A percentile compares a stretch with the other conserved stretches of the same genome.
phyloP scores from a whole-genome alignment of 2,797 vertebrate species.

The Lepus oiostolus region DNA sequence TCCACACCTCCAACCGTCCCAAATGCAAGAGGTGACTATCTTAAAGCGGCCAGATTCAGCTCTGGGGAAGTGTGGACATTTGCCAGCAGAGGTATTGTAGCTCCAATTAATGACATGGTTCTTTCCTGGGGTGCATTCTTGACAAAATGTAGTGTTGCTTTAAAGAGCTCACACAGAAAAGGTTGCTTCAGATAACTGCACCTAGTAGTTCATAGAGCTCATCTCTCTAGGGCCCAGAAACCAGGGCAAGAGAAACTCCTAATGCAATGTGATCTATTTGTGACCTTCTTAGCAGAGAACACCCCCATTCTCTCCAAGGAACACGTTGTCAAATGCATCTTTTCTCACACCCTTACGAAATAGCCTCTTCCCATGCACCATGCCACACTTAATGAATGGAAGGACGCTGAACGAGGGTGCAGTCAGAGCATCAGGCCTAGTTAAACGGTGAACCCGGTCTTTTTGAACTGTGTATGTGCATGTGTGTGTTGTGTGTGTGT shows the following conservation, averaged over 20 bases:
- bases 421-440: background rate
- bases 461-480: background rate
- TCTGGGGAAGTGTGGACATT: constrained; percentile 53
- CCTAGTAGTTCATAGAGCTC: constrained; percentile 66
- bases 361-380: constrained; percentile 18
- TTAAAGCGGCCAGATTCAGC: constrained; percentile 59
- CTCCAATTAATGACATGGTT: constrained; percentile 15
- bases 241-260: constrained; percentile 77
- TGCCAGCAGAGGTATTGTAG: constrained; percentile 21
- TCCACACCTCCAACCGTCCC: constrained; percentile 56
- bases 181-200: constrained; percentile 60
- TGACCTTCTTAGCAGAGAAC: constrained; percentile 58
- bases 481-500: background rate
- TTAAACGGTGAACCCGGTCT: background rate
- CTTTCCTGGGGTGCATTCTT: constrained; percentile 71
- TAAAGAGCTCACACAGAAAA: constrained; percentile 51
- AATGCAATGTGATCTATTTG: constrained; percentile 68
- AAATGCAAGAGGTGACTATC: constrained; percentile 60
- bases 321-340: background rate
- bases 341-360: constrained; percentile 34
- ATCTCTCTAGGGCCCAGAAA: constrained; percentile 76
- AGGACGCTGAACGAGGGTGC: background rate
- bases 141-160: constrained; percentile 66
- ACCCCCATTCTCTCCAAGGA: constrained; percentile 17
- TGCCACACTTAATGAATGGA: background rate